Base-by-base conservation (phyloP, 2,888 invertebrate genomes). In the Melinaea menophilus region DNA sequence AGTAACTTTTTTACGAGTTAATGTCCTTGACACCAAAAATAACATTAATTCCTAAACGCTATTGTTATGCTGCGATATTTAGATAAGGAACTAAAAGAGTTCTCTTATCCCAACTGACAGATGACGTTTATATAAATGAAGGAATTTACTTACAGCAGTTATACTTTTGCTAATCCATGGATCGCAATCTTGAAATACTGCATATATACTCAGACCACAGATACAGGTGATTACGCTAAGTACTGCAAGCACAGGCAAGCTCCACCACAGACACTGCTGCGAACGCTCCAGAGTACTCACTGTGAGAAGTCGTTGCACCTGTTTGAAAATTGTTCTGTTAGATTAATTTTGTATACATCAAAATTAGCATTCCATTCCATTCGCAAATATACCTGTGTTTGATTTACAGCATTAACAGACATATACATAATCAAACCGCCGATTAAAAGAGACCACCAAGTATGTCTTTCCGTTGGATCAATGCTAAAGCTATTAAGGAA, bases 401-500 rank as follows among this genome's bases (percentile, higher is more conserved):
- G 97, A 80, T 97, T 97, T 0, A 97, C 96, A 2, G 95, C 97
- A 80, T 97, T 97, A 5, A 97, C 76, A 0, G 97, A 94, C 51
- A 96, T 80, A 78, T 95, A 97, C 0, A 96, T 96, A 60, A 95
- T 92, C 47, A 94, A 84, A 0, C 97, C 97, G n/a, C 97, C 97
- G 59, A 97, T 90, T 4, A 93, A 86, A 35, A 97, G 90, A 0
- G 95, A 94, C 92, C 96, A 97, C 93, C 96, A 95, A 0, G 96
- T 95, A 72, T 97, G 95, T 13, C 97, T 92, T 58, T 93, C 93
- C 0, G 96, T 97, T 4, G 96, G 97, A 86, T 97, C 95, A 2
- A 92, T 73, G 76, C 94, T 93, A 74, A 95, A 93, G 83, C 96
- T 96, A 74, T 74, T 88, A 73, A 79, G 37, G 60, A 63, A 55